phyloP scores from a whole-genome alignment of 2,888 invertebrate genomes.

The Ornithoptera priamus region DNA sequence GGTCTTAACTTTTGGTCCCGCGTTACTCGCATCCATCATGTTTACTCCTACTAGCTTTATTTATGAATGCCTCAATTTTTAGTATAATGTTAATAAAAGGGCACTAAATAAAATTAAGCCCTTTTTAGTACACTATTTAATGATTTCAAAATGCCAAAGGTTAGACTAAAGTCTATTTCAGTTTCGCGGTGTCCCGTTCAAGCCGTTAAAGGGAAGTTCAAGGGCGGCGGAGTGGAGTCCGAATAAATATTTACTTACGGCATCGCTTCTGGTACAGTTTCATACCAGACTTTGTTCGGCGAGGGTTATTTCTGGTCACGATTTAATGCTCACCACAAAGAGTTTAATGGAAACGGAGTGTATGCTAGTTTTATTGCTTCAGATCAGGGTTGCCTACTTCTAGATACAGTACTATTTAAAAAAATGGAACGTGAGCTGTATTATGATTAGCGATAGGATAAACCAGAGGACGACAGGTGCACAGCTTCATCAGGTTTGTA shows the following conservation, averaged over 20 bases:
- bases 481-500: too few species aligned
- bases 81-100: too few species aligned
- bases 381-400: neutral
- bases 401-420: neutral
- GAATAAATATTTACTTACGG: constrained; percentile 46
- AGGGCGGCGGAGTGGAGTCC: constrained; percentile 40
- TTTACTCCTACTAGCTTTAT: too few species aligned
- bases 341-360: constrained; percentile 11
- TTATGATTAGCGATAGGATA: too few species aligned
- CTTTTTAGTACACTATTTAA: too few species aligned
- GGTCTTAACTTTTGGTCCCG: too few species aligned
- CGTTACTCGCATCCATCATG: too few species aligned
- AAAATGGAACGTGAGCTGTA: too few species aligned
- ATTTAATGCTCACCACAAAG: constrained; percentile 23
- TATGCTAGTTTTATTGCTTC: neutral
- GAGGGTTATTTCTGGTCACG: constrained; percentile 21
- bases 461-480: too few species aligned
- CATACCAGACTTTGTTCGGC: constrained; percentile 26
- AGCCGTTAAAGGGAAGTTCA: constrained; percentile 42
- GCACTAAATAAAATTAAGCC: too few species aligned
- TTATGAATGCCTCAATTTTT: too few species aligned
- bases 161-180: constrained; percentile 6
- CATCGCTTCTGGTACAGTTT: constrained; percentile 32
- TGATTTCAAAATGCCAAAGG: too few species aligned
- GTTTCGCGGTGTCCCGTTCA: constrained; percentile 33